These are phyloP conservation scores for Octopus bimaculoides DNA, from an alignment of 1,140 invertebrate genomes.

Conservation along the genomic window DNA sequence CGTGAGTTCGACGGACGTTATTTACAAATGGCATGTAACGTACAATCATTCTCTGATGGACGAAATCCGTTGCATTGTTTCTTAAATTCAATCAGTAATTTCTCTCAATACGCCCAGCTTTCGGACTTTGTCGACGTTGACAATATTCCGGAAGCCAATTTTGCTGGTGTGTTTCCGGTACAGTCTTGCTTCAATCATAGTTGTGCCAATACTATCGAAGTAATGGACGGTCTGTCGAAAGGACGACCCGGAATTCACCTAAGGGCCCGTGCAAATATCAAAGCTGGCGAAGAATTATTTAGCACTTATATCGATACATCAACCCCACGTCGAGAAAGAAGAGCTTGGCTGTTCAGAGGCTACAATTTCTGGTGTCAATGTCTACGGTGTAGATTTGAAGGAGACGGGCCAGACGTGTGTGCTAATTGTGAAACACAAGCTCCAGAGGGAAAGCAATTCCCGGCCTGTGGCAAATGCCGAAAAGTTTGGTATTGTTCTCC, in stretches of 20 bases:
- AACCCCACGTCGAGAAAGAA: slow-evolving; percentile 12
- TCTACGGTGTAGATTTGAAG: slow-evolving; percentile 36
- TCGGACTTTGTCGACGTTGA: slow-evolving; percentile 10
- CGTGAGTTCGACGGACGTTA: slow-evolving; percentile 38
- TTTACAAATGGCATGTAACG: slow-evolving; percentile 36
- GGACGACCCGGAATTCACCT: slow-evolving; percentile 33
- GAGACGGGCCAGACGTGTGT: slow-evolving; percentile 33
- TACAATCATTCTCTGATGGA: slow-evolving; percentile 38
- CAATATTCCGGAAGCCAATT: slow-evolving; percentile 32
- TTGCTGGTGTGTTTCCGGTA: slow-evolving; percentile 41
- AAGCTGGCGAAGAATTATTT: slow-evolving; percentile 30
- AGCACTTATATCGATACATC: slow-evolving; percentile 25
- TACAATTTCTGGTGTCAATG: slow-evolving; percentile 46
- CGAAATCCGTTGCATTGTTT: slow-evolving; percentile 28
- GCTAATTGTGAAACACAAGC: slow-evolving; percentile 35
- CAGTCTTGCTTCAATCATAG: slow-evolving; percentile 43
- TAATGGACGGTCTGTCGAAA: slow-evolving; percentile 24
- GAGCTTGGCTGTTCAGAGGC: slow-evolving; percentile 24
- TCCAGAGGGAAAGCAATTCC: slow-evolving; percentile 21
- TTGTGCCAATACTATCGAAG: slow-evolving; percentile 39
- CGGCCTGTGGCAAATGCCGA: slow-evolving; percentile 36
- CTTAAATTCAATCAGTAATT: slow-evolving; percentile 21
- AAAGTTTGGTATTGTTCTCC: slow-evolving; percentile 43
- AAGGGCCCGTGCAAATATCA: slow-evolving; percentile 26
- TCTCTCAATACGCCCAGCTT: background rate